phyloP scores from a whole-genome alignment of 2,888 invertebrate genomes.

The Cheilosia urbana region DNA sequence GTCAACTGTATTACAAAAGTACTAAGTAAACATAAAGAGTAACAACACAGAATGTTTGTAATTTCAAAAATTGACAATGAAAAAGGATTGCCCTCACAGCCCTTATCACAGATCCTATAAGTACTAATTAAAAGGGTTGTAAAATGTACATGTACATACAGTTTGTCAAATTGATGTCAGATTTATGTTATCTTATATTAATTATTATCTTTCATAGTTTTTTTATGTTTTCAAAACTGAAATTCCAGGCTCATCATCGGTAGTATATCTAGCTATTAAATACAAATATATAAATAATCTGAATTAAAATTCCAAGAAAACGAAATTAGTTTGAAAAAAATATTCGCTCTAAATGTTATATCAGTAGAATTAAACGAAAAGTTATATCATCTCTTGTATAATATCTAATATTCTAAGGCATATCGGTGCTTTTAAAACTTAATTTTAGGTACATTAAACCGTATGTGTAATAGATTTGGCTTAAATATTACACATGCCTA shows the following conservation, averaged over 20 bases:
- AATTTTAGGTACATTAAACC: not conserved
- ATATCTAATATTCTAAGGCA: constrained; percentile 1
- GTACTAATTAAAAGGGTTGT: too few species aligned
- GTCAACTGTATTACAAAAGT: not conserved
- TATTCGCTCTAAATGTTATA: constrained; percentile 23
- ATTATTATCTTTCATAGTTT: not conserved
- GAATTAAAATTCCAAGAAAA: not conserved
- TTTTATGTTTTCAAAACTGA: not conserved
- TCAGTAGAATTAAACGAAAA: constrained; percentile 22
- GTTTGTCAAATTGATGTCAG: not conserved
- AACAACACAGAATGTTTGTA: too few species aligned
- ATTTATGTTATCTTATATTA: not conserved
- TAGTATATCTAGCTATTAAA: not conserved
- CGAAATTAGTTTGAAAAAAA: not conserved
- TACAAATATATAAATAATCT: not conserved
- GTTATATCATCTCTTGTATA: constrained; percentile 26
- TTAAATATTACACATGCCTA: not conserved
- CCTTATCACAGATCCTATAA: too few species aligned
- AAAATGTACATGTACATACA: too few species aligned
- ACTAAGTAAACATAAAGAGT: not conserved
- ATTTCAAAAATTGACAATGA: too few species aligned
- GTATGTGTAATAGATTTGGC: constrained; percentile 14
- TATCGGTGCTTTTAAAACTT: constrained; percentile 34
- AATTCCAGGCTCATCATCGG: not conserved
- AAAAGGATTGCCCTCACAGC: too few species aligned